Evolutionary conservation across 2,113 vertebrate species (phyloP), one percentile per base, ranked within the genome.

Genomic region (Manacus vitellinus): DNA sequence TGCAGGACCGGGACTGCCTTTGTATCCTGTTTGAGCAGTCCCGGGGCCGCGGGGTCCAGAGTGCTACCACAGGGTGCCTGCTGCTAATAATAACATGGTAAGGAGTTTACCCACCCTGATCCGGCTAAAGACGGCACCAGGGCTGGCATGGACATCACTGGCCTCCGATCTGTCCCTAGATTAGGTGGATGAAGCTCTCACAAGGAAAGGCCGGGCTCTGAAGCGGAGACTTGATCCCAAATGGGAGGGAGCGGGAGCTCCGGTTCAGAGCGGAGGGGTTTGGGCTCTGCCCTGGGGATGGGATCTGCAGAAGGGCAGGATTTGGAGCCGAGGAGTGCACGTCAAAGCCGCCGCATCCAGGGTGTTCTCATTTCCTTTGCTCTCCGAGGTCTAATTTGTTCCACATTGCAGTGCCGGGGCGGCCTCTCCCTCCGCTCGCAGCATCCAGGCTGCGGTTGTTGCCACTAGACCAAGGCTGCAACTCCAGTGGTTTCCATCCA

Each of bases 321-420:
- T 93, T 89, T 85, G 46, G 39, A 87, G 88, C 62, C 0, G 12
- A 72, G 44, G 49, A 88, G 83, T 1, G 4, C 61, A 51, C 86
- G 77, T 88, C 95, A 68, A 89, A 85, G 75, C 84, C 15, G 21
- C 84, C 3, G 23, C 3, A 33, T 75, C 31, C 86, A 74, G 63
- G 86, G 46, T 75, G 88, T 65, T 83, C 88, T 93, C 83, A 77
- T 89, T 94, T 94, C 95, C 91, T 95, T 85, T 89, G 88, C 97
- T 61, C 89, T 76, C 95, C 12, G 66, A 92, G 76, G 67, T 85
- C 62, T 98, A 97, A 98, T 98, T 95, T 97, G 76, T 98, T 97
- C 97, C 98, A 98, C 94, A 96, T 97, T 97, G 96, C 55, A 12
- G 81, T 0, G 47, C 86, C 14, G 73, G 95, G 81, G 44, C 28